Evolutionary conservation across 2,797 vertebrate genomes (phyloP).

Genomic region (Cyclopterus lumpus): DNA sequence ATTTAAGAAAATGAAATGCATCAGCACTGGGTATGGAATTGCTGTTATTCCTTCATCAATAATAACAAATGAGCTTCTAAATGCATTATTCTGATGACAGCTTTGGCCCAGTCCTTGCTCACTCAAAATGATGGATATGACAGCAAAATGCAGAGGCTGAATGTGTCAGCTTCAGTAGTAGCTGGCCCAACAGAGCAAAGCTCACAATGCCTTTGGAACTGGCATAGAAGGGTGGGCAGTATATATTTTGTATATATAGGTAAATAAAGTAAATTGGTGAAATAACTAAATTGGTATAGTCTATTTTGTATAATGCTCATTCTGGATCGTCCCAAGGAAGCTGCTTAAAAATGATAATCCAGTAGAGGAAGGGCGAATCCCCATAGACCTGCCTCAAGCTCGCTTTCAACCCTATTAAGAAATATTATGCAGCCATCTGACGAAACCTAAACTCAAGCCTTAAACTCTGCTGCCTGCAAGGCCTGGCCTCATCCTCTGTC

Average conservation of each 20-base stretch:
- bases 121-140: slow-evolving; percentile 4
- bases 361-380: slow-evolving; percentile 81
- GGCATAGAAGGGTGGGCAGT: slow-evolving; percentile 19
- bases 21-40: slow-evolving; percentile 18
- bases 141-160: slow-evolving; percentile 4
- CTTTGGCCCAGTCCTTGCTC: neutral
- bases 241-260: slow-evolving; percentile 41
- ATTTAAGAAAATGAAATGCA: slow-evolving; percentile 42
- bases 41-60: slow-evolving; percentile 39
- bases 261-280: slow-evolving; percentile 63
- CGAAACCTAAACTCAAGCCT: slow-evolving; percentile 74
- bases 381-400: slow-evolving; percentile 82
- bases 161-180: neutral
- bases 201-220: slow-evolving; percentile 26
- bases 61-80: slow-evolving; percentile 29
- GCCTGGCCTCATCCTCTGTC: slow-evolving; percentile 40
- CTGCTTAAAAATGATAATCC: slow-evolving; percentile 89
- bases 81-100: slow-evolving; percentile 27
- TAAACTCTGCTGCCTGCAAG: slow-evolving; percentile 76
- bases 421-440: slow-evolving; percentile 82
- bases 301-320: slow-evolving; percentile 64
- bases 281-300: slow-evolving; percentile 66
- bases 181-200: slow-evolving; percentile 10
- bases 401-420: slow-evolving; percentile 85
- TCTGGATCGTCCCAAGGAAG: slow-evolving; percentile 83